phyloP scores from a whole-genome alignment of 1,140 invertebrate species.

The Camponotus pennsylvanicus region DNA sequence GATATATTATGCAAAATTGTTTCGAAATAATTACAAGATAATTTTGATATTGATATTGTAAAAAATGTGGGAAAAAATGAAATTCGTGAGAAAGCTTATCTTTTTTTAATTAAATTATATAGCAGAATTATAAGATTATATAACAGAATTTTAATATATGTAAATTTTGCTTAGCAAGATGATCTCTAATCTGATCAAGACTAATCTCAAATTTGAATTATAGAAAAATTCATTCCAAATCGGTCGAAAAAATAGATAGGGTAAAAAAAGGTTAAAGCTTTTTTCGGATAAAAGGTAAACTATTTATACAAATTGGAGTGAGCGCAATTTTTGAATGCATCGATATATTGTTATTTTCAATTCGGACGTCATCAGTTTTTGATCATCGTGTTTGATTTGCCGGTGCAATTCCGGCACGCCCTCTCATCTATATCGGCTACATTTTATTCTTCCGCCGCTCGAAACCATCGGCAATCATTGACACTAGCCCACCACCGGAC shows the following conservation, averaged over 20 bases:
- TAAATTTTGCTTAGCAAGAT: neutral
- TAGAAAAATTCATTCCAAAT: neutral
- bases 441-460: conserved; percentile 44
- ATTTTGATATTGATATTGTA: neutral
- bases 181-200: too few species aligned
- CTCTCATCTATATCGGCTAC: conserved; percentile 26
- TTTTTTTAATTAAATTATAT: neutral
- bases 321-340: neutral
- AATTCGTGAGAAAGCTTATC: neutral
- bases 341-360: neutral
- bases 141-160: neutral
- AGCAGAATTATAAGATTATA: neutral
- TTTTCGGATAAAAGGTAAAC: neutral
- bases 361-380: conserved; percentile 18
- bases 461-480: conserved; percentile 70
- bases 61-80: neutral
- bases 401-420: conserved; percentile 37
- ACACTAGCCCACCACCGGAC: conserved; percentile 51
- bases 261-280: neutral
- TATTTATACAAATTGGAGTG: neutral
- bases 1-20: neutral
- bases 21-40: neutral
- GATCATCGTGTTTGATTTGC: conserved; percentile 41
- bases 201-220: neutral
- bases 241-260: neutral